Percentiles rank a stretch among this genome's conserved stretches.
These are phyloP conservation scores for Ardeotis arabs DNA, from an alignment of 2,113 vertebrate genomes.

Conservation along the genomic window DNA sequence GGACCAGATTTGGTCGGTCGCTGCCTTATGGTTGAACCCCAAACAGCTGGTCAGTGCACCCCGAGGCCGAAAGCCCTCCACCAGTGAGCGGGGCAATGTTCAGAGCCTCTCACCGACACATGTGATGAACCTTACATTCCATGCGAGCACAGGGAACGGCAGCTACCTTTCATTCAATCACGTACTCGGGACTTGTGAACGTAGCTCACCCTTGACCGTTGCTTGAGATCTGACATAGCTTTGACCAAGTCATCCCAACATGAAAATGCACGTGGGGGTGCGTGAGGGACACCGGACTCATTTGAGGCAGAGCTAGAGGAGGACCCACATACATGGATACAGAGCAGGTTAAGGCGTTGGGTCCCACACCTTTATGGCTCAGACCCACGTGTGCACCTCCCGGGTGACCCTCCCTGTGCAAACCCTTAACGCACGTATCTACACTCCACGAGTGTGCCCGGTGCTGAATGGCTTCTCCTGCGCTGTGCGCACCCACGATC, in stretches of 20 bases:
- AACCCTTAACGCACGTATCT: too few relatives aligned
- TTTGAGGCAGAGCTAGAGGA: neutral
- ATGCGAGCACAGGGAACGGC: neutral
- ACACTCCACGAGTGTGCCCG: too few relatives aligned
- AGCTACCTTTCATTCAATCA: neutral
- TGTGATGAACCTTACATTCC: fast-evolving
- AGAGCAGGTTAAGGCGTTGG: fast-evolving
- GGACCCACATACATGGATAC: fast-evolving
- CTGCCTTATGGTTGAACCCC: fast-evolving
- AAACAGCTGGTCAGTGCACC: fast-evolving
- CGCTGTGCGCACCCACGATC: neutral
- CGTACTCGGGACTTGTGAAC: fast-evolving
- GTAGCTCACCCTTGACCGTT: fast-evolving
- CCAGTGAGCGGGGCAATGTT: fast-evolving
- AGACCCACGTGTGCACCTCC: fast-evolving
- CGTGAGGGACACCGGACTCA: fast-evolving
- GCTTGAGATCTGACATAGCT: neutral
- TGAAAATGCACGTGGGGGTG: fast-evolving
- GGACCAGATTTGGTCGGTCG: fast-evolving
- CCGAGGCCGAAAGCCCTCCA: fast-evolving
- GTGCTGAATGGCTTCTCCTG: too few relatives aligned
- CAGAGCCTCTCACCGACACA: neutral
- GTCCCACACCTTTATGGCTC: too few relatives aligned
- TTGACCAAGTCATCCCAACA: neutral
- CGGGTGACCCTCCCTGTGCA: fast-evolving